Evolutionary conservation across 2,113 vertebrate genomes (phyloP).

Genomic region (Ophiodon elongatus): DNA sequence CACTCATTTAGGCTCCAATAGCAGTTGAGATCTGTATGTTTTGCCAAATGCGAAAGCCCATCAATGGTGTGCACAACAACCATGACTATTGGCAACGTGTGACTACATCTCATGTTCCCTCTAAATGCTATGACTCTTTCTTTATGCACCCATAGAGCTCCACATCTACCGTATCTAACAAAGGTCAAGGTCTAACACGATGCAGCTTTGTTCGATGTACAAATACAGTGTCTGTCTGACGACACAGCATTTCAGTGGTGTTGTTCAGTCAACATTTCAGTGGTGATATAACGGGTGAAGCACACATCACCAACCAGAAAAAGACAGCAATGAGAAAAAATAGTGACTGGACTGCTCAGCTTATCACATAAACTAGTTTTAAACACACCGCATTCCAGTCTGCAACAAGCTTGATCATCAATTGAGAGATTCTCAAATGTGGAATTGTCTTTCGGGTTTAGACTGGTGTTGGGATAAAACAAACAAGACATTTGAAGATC

Average conservation of each 20-base stretch:
- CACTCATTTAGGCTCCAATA: slow-evolving; percentile 4
- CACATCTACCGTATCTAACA: not conserved
- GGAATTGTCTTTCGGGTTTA: not conserved
- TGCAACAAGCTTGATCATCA: not conserved
- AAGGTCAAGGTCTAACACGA: slow-evolving; percentile 23
- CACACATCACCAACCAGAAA: not conserved
- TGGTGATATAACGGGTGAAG: not conserved
- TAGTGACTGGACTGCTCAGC: not conserved
- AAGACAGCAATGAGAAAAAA: not conserved
- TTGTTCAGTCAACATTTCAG: not conserved
- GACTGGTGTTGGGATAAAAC: not conserved
- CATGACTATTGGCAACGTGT: not conserved
- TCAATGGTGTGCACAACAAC: slow-evolving; percentile 7
- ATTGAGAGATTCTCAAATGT: not conserved
- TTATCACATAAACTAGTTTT: not conserved
- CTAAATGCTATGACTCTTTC: not conserved
- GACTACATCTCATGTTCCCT: not conserved
- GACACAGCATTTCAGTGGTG: not conserved
- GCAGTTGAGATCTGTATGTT: slow-evolving; percentile 1
- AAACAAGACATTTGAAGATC: not conserved
- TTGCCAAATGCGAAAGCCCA: slow-evolving; percentile 1
- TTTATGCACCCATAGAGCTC: not conserved
- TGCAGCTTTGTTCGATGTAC: not conserved
- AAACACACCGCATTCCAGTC: not conserved
- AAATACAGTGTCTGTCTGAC: not conserved